Evolutionary conservation across 2,888 invertebrate genomes (phyloP), one percentile per base, ranked within the genome.

Genomic region (Cataglyphis cursor): DNA sequence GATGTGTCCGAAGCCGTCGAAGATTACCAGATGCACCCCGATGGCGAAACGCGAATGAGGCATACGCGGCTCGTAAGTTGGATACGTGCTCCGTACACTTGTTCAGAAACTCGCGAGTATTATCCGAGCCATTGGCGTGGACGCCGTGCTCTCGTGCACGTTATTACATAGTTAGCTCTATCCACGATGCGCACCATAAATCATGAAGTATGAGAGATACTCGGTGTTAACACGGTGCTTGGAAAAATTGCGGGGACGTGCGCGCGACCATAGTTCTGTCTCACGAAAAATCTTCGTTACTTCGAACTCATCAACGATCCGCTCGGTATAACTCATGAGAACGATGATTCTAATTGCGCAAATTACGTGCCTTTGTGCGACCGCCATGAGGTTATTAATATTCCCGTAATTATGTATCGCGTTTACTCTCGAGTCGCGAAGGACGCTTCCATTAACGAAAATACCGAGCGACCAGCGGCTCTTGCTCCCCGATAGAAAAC

Each of bases 101-200:
- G 85, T 87, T 84, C 85, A 85, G 87, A 82, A 90, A 82, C 66
- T 38, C 38, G 66, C 72, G 82, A 57, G 84, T 82, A 81, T 87
- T 85, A 82, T 51, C 31, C 62, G 70, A 18, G 12, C 44, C 89
- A 89, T 89, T 87, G 88, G 89, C 89, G 89, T 87, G 87, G 83
- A 84, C 82, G 41, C 78, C 28, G 82, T 24, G 88, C 83, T 84
- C 68, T 64, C 62, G 59, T 59, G 57, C 59, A 62, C 70, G 78
- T 78, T 78, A 70, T 70, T 78, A 70, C 24, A 70, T 59, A 70
- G 78, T 78, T 78, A 44, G 72, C 78, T 78, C 72, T 78, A 78
- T 59, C 72, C 44, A 3, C 72, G 72, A 35, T 24, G 78, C 72
- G 70, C 70, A 72, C 44, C 78, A 78, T 78, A 78, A 78, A 78